Conservation (phyloP, 2,113 vertebrate genomes). For the Danio rerio region DNA sequence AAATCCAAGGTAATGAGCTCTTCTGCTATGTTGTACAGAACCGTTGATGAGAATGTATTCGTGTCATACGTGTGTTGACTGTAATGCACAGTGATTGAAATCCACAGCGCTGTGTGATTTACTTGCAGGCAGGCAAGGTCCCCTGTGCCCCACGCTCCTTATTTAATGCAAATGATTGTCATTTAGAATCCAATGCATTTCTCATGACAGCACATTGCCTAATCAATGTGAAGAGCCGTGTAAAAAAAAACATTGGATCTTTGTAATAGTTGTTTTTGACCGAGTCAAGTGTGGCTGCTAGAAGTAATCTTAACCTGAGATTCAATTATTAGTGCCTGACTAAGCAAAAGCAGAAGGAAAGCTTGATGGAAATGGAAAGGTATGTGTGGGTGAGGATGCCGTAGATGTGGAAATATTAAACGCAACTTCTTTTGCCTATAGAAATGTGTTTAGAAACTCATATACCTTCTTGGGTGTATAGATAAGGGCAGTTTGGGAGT, state of each 20-base stretch:
- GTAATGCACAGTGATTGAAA: conserved; percentile 16
- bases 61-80: conserved; percentile 23
- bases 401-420: conserved; percentile 24
- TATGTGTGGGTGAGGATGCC: conserved; percentile 56
- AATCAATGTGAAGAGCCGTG: conserved; percentile 99
- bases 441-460: too few species aligned
- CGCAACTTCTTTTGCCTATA: too few species aligned
- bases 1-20: not conserved
- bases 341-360: conserved; percentile 73
- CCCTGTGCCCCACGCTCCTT: conserved; percentile 85
- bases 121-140: conserved; percentile 52
- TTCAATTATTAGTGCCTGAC: conserved; percentile 94
- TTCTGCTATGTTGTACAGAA: not conserved
- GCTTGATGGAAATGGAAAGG: conserved; percentile 56
- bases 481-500: too few species aligned
- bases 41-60: not conserved
- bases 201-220: conserved; percentile 95
- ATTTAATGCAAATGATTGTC: conserved; percentile 99
- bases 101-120: conserved; percentile 40
- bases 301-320: conserved; percentile 99
- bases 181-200: conserved; percentile 93
- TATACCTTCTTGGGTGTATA: too few species aligned
- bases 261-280: conserved; percentile 99
- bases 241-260: conserved; percentile 98
- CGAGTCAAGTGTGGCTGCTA: conserved; percentile 99